Conservation (phyloP, 2,113 vertebrate species). For the Oncorhynchus keta region DNA sequence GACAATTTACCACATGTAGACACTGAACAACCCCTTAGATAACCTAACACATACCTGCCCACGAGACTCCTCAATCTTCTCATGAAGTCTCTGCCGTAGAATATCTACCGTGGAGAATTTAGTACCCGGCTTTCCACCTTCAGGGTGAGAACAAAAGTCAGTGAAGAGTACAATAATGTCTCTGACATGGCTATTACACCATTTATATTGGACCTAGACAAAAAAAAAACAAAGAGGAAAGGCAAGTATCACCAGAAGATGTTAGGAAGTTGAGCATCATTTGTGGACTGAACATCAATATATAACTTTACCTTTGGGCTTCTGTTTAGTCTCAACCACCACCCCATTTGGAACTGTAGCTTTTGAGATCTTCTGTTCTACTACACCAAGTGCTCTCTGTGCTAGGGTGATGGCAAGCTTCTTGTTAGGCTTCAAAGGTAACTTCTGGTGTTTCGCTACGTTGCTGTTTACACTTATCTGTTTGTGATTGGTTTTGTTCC, state of each 20-base stretch:
- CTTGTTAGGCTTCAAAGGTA: conserved; percentile 31
- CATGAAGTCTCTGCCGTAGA: conserved; percentile 84
- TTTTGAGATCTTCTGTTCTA: conserved; percentile 18
- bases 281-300: background rate
- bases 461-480: conserved; percentile 44
- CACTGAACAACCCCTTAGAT: background rate
- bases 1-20: background rate
- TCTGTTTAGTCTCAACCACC: conserved; percentile 8
- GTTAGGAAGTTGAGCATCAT: too few relatives aligned
- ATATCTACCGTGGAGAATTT: conserved; percentile 79
- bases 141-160: background rate
- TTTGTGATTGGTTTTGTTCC: conserved; percentile 72
- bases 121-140: conserved; percentile 56
- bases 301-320: conserved; percentile 48
- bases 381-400: conserved; percentile 23
- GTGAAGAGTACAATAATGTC: background rate
- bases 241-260: too few relatives aligned
- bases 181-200: background rate
- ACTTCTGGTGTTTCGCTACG: conserved; percentile 32
- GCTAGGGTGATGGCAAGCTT: conserved; percentile 15
- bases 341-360: conserved; percentile 28
- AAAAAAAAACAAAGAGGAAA: background rate
- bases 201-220: background rate
- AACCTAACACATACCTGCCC: conserved; percentile 75
- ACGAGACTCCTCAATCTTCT: conserved; percentile 86